These are phyloP conservation scores for Protonibea diacanthus DNA, from an alignment of 2,797 vertebrate genomes.

Conservation along the genomic window DNA sequence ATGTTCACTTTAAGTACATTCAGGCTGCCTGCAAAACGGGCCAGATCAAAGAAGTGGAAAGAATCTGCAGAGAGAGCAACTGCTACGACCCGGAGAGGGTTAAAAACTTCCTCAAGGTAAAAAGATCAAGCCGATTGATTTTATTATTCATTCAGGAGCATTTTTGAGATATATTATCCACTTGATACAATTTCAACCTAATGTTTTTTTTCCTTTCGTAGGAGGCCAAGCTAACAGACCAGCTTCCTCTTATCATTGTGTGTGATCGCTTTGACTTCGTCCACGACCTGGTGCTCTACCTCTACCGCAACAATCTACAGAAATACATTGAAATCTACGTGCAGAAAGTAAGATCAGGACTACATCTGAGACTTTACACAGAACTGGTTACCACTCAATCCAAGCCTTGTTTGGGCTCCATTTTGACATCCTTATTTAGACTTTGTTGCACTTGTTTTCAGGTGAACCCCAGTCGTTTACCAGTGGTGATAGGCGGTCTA, in stretches of 20 bases:
- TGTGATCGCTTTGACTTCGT: conserved; percentile 98
- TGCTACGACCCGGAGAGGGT: conserved; percentile 90
- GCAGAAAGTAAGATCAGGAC: conserved; percentile 89
- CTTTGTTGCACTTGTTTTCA: conserved; percentile 54
- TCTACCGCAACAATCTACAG: conserved; percentile 97
- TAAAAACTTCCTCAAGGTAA: conserved; percentile 92
- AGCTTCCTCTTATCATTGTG: conserved; percentile 96
- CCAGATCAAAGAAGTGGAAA: conserved; percentile 92
- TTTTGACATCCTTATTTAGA: background rate
- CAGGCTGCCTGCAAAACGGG: conserved; percentile 92
- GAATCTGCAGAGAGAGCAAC: conserved; percentile 91
- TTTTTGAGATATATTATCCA: background rate
- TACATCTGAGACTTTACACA: background rate
- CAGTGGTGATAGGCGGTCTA: conserved; percentile 93
- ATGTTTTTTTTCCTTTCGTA: conserved; percentile 57
- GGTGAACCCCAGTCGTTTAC: conserved; percentile 93
- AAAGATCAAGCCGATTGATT: background rate
- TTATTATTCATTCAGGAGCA: background rate
- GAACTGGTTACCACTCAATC: background rate
- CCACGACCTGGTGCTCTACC: conserved; percentile 96
- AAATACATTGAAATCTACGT: conserved; percentile 99
- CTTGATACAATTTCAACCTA: background rate
- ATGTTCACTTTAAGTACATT: conserved; percentile 94
- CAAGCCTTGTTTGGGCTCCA: background rate
- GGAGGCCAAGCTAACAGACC: conserved; percentile 98